phyloP scores from a whole-genome alignment of 2,797 vertebrate genomes.

The Microctenopoma stevenorrisi region DNA sequence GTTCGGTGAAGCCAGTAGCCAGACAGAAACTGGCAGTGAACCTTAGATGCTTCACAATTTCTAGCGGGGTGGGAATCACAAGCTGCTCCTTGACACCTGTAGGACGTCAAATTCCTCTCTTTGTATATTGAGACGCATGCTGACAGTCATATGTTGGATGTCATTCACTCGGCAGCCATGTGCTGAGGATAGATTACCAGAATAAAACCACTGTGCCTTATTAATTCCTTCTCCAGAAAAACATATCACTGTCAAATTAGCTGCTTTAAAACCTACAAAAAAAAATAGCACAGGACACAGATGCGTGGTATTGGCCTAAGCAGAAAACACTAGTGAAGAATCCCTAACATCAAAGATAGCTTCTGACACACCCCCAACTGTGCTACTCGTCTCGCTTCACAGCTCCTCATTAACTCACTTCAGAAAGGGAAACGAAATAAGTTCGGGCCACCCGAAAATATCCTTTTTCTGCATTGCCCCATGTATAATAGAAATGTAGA shows the following conservation, averaged over 20 bases:
- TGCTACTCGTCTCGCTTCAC: slow-evolving; percentile 42
- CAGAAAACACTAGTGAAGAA: slow-evolving; percentile 34
- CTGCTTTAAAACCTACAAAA: slow-evolving; percentile 19
- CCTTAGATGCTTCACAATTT: neutral
- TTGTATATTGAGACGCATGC: slow-evolving; percentile 14
- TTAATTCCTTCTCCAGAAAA: slow-evolving; percentile 7
- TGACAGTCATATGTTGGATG: slow-evolving; percentile 19
- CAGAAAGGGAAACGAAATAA: slow-evolving; percentile 36
- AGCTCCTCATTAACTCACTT: slow-evolving; percentile 36
- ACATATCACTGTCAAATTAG: slow-evolving; percentile 25
- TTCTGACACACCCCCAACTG: slow-evolving; percentile 35
- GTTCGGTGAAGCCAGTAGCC: slow-evolving; percentile 33
- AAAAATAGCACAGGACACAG: slow-evolving; percentile 1
- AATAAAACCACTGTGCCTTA: slow-evolving; percentile 8
- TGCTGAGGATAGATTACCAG: slow-evolving; percentile 23
- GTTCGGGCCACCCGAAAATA: slow-evolving; percentile 28
- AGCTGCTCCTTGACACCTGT: slow-evolving; percentile 20
- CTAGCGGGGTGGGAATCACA: slow-evolving; percentile 17
- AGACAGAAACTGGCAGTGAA: slow-evolving; percentile 39
- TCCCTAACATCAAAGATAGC: slow-evolving; percentile 61
- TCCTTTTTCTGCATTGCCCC: slow-evolving; percentile 19
- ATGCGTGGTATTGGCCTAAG: slow-evolving; percentile 17
- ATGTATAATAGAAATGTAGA: slow-evolving; percentile 20
- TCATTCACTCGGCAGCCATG: slow-evolving; percentile 21
- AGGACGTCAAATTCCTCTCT: slow-evolving; percentile 8